These are phyloP conservation scores for Passer domesticus DNA, from an alignment of 2,113 vertebrate genomes.

Conservation along the genomic window DNA sequence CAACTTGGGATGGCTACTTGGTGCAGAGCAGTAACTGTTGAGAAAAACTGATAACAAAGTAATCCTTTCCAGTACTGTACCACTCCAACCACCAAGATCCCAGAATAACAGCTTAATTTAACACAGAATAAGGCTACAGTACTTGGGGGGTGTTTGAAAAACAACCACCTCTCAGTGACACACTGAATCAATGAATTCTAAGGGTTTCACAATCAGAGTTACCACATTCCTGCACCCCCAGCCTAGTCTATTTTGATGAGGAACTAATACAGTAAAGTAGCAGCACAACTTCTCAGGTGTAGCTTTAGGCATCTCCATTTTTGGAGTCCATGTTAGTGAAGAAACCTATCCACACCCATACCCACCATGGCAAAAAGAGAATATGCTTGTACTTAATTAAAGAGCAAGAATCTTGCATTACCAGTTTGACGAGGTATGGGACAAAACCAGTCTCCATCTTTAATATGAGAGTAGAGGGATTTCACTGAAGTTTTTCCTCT, in stretches of 20 bases:
- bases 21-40: neutral
- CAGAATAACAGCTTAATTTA: neutral
- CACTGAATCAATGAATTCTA: neutral
- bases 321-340: conserved; percentile 26
- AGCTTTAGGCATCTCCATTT: conserved; percentile 63
- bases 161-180: neutral
- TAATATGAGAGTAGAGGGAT: neutral
- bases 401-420: conserved; percentile 46
- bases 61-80: neutral
- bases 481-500: neutral
- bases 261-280: conserved; percentile 6
- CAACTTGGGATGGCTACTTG: neutral
- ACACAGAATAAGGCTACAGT: neutral
- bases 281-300: conserved; percentile 33
- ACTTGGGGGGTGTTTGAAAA: neutral
- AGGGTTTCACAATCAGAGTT: neutral
- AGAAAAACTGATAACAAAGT: neutral
- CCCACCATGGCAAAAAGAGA: conserved; percentile 36
- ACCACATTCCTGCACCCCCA: conserved; percentile 7
- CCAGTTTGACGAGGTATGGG: conserved; percentile 26
- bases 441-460: conserved; percentile 49
- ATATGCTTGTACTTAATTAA: conserved; percentile 59
- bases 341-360: conserved; percentile 53
- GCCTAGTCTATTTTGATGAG: conserved; percentile 12
- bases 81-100: neutral